These are phyloP conservation scores for Megaceryle alcyon DNA, from an alignment of 2,797 vertebrate genomes.

Conservation along the genomic window DNA sequence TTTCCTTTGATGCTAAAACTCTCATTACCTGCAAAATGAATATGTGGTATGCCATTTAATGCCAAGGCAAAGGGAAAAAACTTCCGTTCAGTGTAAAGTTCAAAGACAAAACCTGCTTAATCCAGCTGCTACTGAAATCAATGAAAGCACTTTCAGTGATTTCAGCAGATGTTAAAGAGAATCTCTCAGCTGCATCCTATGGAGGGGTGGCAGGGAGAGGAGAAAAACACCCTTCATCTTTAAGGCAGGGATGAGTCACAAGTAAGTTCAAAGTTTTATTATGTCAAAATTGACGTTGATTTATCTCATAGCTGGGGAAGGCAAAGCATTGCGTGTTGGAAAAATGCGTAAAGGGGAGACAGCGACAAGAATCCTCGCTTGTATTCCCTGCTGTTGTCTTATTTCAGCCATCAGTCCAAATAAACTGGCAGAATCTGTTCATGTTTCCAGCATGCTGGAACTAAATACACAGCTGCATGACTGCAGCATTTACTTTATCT, in stretches of 20 bases:
- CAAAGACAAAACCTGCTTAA: conserved; percentile 31
- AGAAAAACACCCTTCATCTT: neutral
- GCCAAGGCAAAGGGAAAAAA: neutral
- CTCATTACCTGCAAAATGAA: conserved; percentile 17
- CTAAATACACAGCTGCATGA: neutral
- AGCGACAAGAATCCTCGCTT: neutral
- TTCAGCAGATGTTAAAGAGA: neutral
- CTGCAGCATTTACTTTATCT: conserved; percentile 50
- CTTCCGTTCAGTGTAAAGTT: neutral
- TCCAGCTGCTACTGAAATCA: neutral
- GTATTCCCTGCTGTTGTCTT: neutral
- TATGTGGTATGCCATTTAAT: neutral
- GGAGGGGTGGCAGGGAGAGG: neutral
- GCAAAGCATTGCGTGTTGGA: neutral
- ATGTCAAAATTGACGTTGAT: neutral
- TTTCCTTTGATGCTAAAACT: conserved; percentile 34
- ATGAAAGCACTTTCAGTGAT: neutral
- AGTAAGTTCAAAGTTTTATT: neutral
- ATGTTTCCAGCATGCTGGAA: conserved; percentile 13
- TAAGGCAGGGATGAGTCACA: neutral
- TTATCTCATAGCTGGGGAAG: neutral
- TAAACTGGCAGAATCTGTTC: neutral
- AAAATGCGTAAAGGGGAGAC: neutral
- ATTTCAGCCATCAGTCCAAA: neutral
- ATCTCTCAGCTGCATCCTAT: neutral